Percentiles rank a stretch among this genome's conserved stretches.
Evolutionary conservation across 2,113 vertebrate species (phyloP).

Genomic region (Tachysurus vachellii): DNA sequence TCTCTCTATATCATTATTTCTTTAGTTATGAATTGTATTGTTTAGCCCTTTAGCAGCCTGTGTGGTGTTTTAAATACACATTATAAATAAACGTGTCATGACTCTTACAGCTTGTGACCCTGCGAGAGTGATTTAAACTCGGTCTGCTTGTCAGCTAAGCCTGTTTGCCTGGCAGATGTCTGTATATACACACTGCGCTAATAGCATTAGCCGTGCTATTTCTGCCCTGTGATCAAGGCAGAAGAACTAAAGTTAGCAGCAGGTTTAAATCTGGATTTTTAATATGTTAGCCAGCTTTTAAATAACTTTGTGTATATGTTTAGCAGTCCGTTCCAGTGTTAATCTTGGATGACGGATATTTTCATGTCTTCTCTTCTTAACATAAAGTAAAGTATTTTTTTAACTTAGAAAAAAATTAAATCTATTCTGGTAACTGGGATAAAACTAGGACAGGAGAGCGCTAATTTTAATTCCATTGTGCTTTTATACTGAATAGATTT

Average conservation of each 20-base stretch:
- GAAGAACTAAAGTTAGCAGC: neutral
- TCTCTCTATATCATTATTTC: neutral
- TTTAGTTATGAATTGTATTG: neutral
- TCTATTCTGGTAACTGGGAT: neutral
- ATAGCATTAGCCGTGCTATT: slow-evolving; percentile 7
- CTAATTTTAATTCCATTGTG: neutral
- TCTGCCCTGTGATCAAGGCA: neutral
- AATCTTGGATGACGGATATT: neutral
- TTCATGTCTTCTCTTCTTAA: neutral
- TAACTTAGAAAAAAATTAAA: neutral
- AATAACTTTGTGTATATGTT: neutral
- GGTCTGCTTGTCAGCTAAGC: slow-evolving; percentile 1
- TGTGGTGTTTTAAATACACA: neutral
- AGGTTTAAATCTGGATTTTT: neutral
- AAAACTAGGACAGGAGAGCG: neutral
- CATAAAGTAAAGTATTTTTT: neutral
- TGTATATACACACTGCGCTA: neutral
- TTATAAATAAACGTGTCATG: neutral
- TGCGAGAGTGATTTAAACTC: neutral
- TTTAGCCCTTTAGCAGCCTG: neutral
- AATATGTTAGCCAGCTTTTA: neutral
- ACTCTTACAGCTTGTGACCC: neutral
- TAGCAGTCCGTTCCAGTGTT: neutral
- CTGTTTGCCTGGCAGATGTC: neutral
- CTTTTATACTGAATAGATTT: neutral